Evolutionary conservation across 2,888 invertebrate species (phyloP), one percentile per base, ranked within the genome.

Genomic region (Abrostola triplasia): DNA sequence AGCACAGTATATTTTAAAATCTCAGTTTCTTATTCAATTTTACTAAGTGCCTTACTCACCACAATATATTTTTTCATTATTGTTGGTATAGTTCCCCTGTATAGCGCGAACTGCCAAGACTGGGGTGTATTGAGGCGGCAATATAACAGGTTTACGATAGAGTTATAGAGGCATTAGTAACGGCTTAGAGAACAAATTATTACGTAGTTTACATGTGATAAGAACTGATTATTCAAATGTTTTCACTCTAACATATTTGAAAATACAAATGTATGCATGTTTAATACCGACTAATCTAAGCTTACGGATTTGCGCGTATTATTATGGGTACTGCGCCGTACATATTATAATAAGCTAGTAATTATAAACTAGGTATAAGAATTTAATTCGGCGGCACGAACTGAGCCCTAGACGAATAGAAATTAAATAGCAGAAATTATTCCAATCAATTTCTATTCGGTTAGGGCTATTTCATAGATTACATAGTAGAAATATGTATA

Each of bases 1-100:
- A 24, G 24, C 24, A 24, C 24, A 24, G 24, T 24, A 2, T 24
- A 24, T 24, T 24, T 24, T 24, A 24, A 24, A 24, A 24, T 2
- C 24, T 2, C 24, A 2, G 1, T 24, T 24, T 24, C 24, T 24
- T 24, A 24, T 4, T 24, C 4, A 24, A 24, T 4, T 4, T 24
- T 24, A 47, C 44, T 47, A 8, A 47, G 10, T 13, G 24, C 13
- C 9, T 53, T 13, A 56, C 56, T 48, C 48, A 56, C 56, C 48
- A 38, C 0, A 48, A 40, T 50, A n/a, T 47, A 56, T 8, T 57
- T 8, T 47, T 47, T 59, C 69, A 70, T 70, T 37, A 47, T 47
- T 47, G 44, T 70, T 70, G 53, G 49, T 64, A 59, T 36, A 56
- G 49, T 41, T 56, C 10, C 44, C 50, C 57, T 12, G 52, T 59